A percentile compares a stretch with the other conserved stretches of the same genome.
Conservation (phyloP, 2,888 invertebrate genomes). For the Hirtodrosophila trivittata region DNA sequence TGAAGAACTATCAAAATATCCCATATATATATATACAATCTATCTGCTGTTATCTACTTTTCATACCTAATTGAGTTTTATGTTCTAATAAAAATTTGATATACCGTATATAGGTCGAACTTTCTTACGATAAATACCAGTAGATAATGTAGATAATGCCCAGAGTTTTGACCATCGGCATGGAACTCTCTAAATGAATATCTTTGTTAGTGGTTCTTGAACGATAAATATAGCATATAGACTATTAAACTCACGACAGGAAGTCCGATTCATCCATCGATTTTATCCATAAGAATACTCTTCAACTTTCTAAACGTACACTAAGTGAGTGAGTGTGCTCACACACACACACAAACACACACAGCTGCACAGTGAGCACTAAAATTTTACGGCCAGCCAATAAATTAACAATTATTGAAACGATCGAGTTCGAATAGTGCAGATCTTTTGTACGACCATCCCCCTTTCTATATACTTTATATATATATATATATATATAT, state of each 20-base stretch:
- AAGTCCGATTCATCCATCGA: constrained; percentile 32
- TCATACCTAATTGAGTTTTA: not conserved
- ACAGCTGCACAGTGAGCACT: constrained; percentile 28
- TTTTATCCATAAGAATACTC: constrained; percentile 22
- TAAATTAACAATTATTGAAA: constrained; percentile 64
- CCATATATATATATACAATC: not conserved
- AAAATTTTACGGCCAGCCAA: constrained; percentile 52
- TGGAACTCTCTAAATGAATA: constrained; percentile 33
- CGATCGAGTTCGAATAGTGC: constrained; percentile 45
- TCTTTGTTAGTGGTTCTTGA: constrained; percentile 37
- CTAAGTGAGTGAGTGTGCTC: constrained; percentile 3
- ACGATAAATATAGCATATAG: constrained; percentile 23
- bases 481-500: no score
- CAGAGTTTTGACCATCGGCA: no score
- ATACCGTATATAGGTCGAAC: constrained; percentile 27
- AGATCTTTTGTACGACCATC: constrained; percentile 38
- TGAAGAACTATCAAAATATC: not conserved
- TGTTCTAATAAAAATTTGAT: not conserved
- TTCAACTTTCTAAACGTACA: constrained; percentile 44
- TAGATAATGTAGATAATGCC: no score
- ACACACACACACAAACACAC: constrained; percentile 21
- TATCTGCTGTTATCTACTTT: not conserved
- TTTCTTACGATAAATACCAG: no score
- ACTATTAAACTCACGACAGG: constrained; percentile 45
- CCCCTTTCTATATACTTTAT: no score